Percentiles rank a stretch among this genome's conserved stretches.
These are phyloP conservation scores for Premnoplex brunnescens DNA, from an alignment of 2,797 vertebrate genomes.

Conservation along the genomic window DNA sequence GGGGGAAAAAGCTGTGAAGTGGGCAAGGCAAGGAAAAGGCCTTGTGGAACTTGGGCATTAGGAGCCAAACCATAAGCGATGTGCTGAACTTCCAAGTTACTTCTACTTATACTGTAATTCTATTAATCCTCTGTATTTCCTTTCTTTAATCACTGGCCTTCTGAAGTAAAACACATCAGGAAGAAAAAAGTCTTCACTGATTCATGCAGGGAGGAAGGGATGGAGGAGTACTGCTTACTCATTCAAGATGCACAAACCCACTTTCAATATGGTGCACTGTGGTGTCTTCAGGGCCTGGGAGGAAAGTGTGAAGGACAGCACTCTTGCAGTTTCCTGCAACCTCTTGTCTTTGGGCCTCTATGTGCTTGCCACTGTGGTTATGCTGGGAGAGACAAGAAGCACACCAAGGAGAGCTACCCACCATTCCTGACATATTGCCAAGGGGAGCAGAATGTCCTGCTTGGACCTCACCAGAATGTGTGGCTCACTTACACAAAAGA, in stretches of 20 bases:
- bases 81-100: background rate
- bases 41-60: background rate
- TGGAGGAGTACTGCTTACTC: conserved; percentile 55
- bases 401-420: background rate
- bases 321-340: background rate
- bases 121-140: background rate
- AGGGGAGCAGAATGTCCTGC: accelerated
- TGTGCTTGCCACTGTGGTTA: background rate
- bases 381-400: background rate
- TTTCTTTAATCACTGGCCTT: background rate
- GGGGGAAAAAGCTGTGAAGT: background rate
- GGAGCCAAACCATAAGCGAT: background rate
- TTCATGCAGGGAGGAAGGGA: conserved; percentile 18
- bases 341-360: background rate
- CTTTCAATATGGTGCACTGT: conserved; percentile 34
- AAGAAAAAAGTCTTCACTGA: conserved; percentile 14
- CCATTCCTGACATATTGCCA: background rate
- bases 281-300: background rate
- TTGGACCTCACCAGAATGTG: background rate
- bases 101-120: background rate
- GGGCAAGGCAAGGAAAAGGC: background rate
- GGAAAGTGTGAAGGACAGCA: background rate
- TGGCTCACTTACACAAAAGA: background rate
- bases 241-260: conserved; percentile 26
- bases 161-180: conserved; percentile 19